These are phyloP conservation scores for Drosophila putrida DNA, from an alignment of 2,888 invertebrate genomes.

Conservation along the genomic window DNA sequence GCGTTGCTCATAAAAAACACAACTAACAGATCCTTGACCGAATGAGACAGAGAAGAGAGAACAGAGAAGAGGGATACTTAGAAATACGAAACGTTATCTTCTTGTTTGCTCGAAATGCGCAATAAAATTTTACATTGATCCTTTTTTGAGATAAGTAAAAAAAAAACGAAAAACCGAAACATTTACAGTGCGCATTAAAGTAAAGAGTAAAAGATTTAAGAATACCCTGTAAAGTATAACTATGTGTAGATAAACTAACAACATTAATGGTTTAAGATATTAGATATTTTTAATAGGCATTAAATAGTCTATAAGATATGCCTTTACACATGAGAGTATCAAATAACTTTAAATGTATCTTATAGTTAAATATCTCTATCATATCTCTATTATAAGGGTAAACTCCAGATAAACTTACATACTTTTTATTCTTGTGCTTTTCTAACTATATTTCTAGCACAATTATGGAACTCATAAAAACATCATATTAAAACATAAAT, in stretches of 20 bases:
- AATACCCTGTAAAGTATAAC: constrained; percentile 16
- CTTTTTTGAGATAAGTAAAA: constrained; percentile 35
- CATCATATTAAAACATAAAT: background rate
- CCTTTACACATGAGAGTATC: no score
- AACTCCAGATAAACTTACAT: no score
- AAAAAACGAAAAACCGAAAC: no score
- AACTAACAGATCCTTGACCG: constrained; percentile 36
- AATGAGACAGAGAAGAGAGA: background rate
- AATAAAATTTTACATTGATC: constrained; percentile 55
- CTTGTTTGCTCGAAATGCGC: constrained; percentile 51
- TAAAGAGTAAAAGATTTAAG: background rate
- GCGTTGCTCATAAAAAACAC: constrained; percentile 30
- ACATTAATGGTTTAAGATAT: background rate
- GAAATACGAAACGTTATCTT: constrained; percentile 51
- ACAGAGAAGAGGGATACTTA: constrained; percentile 25
- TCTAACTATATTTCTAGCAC: no score
- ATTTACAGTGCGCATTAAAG: constrained; percentile 12
- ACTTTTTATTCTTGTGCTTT: no score
- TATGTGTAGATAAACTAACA: background rate
- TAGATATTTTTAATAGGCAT: no score
- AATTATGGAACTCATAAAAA: no score
- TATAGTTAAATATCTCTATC: no score
- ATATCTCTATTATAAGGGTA: no score
- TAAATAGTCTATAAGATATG: no score
- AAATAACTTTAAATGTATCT: no score